Percentiles rank a stretch among this genome's conserved stretches.
These are phyloP conservation scores for Odontocerum albicorne DNA, from an alignment of 2,888 invertebrate genomes.

Conservation along the genomic window DNA sequence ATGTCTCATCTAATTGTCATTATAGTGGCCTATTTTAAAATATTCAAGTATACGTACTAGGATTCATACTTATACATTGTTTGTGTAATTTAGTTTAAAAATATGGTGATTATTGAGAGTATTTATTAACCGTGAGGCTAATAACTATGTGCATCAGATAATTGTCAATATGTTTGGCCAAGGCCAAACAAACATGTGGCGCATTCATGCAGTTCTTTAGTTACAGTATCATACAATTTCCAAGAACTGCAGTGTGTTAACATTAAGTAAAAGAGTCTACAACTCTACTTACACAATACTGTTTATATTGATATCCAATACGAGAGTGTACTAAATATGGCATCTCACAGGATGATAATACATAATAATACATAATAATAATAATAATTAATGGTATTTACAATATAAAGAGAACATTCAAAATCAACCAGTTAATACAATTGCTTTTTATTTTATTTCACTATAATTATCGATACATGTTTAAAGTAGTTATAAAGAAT, in stretches of 20 bases:
- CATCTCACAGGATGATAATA: slow-evolving; percentile 31
- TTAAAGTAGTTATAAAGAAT: slow-evolving; percentile 21
- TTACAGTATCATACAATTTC: slow-evolving; percentile 14
- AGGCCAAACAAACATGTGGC: too few relatives aligned
- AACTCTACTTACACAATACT: slow-evolving; percentile 22
- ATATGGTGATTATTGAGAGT: slow-evolving; percentile 10
- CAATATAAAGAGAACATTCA: slow-evolving; percentile 32
- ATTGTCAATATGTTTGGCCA: too few relatives aligned
- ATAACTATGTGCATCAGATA: too few relatives aligned
- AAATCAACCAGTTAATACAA: slow-evolving; percentile 31
- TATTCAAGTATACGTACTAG: slow-evolving; percentile 34
- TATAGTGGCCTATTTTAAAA: slow-evolving; percentile 32
- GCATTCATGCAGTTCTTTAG: too few relatives aligned
- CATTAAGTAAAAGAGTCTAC: slow-evolving; percentile 12
- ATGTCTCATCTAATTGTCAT: slow-evolving; percentile 33
- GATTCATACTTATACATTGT: slow-evolving; percentile 24
- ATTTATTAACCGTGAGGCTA: too few relatives aligned
- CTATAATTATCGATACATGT: slow-evolving; percentile 16
- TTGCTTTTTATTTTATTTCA: slow-evolving; percentile 19
- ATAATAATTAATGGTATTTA: slow-evolving; percentile 33
- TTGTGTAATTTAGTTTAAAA: slow-evolving; percentile 11
- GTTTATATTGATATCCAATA: slow-evolving; percentile 25
- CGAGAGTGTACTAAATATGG: slow-evolving; percentile 33
- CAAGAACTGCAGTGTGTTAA: slow-evolving; percentile 9
- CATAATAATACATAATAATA: slow-evolving; percentile 20